These are phyloP conservation scores for Diorhabda elongata DNA, from an alignment of 1,140 invertebrate genomes.

Conservation along the genomic window DNA sequence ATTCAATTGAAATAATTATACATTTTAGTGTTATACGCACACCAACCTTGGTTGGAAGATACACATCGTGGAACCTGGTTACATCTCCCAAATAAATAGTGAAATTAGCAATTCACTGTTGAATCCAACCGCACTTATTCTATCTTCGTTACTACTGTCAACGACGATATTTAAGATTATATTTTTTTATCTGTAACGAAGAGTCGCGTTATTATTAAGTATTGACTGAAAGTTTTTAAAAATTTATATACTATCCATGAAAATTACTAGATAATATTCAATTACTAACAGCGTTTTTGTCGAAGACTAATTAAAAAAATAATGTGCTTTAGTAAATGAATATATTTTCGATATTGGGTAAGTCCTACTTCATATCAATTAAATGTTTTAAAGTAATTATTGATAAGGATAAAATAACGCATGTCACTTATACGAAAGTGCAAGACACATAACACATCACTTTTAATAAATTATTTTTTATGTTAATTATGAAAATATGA, in stretches of 20 bases:
- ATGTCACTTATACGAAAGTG: no score
- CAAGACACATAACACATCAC: neutral
- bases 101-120: constrained; percentile 5
- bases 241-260: constrained; percentile 1
- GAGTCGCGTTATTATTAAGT: neutral
- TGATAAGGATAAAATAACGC: no score
- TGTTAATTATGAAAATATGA: no score
- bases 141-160: neutral
- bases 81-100: constrained; percentile 33
- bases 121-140: neutral
- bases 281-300: neutral
- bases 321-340: neutral
- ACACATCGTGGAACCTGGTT: constrained; percentile 72
- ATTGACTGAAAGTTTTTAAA: neutral
- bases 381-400: constrained; percentile 4
- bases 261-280: neutral
- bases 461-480: neutral
- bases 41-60: constrained; percentile 93
- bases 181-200: neutral
- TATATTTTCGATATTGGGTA: no score
- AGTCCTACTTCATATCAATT: constrained; percentile 11
- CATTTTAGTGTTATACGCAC: constrained; percentile 81
- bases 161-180: neutral
- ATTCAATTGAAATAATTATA: neutral
- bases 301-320: neutral